Percentiles rank a stretch among this genome's conserved stretches.
Evolutionary conservation across 2,797 vertebrate genomes (phyloP).

Genomic region (Astyanax mexicanus): DNA sequence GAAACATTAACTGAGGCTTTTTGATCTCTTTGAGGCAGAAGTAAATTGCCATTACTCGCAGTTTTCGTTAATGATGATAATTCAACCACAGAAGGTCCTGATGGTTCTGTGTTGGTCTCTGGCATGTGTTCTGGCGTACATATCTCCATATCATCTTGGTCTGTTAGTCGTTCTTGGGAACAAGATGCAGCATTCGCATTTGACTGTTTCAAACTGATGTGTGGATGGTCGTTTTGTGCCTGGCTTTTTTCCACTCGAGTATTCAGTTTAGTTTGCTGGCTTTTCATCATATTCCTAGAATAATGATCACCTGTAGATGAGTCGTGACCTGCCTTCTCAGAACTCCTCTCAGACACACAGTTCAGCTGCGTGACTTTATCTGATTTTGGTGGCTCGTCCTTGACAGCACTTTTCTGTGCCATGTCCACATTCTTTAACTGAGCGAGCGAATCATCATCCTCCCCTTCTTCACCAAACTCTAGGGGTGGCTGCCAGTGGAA

Average conservation of each 20-base stretch:
- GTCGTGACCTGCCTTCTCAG: constrained; percentile 58
- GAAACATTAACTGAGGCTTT: constrained; percentile 33
- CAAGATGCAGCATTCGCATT: constrained; percentile 44
- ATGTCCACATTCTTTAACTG: constrained; percentile 61
- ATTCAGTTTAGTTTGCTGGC: constrained; percentile 52
- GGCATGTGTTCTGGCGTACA: constrained; percentile 85
- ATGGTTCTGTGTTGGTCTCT: constrained; percentile 68
- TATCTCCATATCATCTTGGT: constrained; percentile 89
- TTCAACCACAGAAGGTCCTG: constrained; percentile 56
- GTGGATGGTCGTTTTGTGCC: constrained; percentile 62
- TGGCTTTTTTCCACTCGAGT: constrained; percentile 58
- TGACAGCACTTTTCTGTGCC: constrained; percentile 28
- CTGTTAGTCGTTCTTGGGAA: constrained; percentile 64
- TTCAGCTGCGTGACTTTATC: constrained; percentile 53
- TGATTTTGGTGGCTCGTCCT: constrained; percentile 58
- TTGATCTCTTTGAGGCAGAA: constrained; percentile 53
- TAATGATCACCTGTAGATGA: constrained; percentile 40
- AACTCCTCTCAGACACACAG: too few relatives aligned
- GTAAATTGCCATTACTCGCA: constrained; percentile 35
- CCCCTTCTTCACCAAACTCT: constrained; percentile 95
- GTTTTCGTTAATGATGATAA: constrained; percentile 49
- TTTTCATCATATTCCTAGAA: constrained; percentile 51
- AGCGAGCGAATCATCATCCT: constrained; percentile 78
- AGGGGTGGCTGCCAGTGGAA: constrained; percentile 98
- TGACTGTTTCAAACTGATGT: constrained; percentile 60